Conservation (phyloP, 2,797 vertebrate genomes). For the Buceros bicornis region DNA sequence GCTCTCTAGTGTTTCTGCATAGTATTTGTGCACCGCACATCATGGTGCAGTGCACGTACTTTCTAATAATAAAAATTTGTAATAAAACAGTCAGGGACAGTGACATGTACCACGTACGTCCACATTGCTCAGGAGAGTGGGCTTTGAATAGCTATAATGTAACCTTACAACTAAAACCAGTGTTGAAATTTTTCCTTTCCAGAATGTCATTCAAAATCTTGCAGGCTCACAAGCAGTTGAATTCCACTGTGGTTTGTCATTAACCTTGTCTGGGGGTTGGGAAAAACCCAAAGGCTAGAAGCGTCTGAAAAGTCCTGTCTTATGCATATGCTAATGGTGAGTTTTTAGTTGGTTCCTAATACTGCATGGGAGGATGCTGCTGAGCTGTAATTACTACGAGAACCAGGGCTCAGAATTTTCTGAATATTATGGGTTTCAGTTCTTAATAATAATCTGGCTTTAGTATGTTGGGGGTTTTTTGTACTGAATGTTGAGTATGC, state of each 20-base stretch:
- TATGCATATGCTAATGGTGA: neutral
- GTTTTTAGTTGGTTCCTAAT: neutral
- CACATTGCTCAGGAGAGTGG: neutral
- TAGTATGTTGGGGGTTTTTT: neutral
- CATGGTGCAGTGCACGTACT: no score
- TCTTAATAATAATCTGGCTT: neutral
- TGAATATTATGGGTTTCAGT: neutral
- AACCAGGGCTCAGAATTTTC: conserved; percentile 14
- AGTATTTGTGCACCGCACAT: neutral
- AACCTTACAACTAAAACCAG: neutral
- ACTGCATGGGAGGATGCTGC: neutral
- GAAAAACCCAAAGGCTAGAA: neutral
- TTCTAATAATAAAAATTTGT: neutral
- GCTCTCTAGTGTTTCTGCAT: neutral
- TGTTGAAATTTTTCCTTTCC: neutral
- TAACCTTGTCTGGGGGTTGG: neutral
- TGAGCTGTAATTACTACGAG: neutral
- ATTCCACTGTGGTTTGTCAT: conserved; percentile 25
- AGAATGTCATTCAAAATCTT: neutral
- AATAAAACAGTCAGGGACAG: neutral
- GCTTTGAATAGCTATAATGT: neutral
- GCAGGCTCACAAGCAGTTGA: neutral
- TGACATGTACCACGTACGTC: neutral
- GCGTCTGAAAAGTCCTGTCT: neutral
- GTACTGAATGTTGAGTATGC: neutral